A percentile compares a stretch with the other conserved stretches of the same genome.
phyloP scores from a whole-genome alignment of 2,888 invertebrate species.

The Lepetodrilus schrolli region DNA sequence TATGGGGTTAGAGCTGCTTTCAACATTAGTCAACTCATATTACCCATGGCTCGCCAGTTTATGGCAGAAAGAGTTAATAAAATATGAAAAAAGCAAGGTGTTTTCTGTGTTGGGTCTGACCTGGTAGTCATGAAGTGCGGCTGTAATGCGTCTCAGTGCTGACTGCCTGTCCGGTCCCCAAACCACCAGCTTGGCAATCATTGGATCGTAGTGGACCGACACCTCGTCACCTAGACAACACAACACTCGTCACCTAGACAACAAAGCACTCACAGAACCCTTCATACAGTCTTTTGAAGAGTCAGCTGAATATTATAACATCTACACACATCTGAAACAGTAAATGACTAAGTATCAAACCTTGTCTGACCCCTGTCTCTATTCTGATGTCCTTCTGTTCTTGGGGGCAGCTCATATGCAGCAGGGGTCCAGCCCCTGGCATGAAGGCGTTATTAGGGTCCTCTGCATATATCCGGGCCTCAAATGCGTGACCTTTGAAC shows the following conservation, averaged over 20 bases:
- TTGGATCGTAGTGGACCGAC: conserved; percentile 98
- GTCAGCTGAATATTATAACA: no score
- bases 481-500: conserved; percentile 91
- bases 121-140: conserved; percentile 87
- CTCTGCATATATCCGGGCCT: conserved; percentile 97
- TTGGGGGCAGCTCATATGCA: conserved; percentile 84
- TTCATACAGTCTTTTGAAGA: no score
- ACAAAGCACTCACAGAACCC: no score
- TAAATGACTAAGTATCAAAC: no score
- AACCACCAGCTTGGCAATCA: conserved; percentile 98
- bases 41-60: no score
- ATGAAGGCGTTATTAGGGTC: conserved; percentile 85
- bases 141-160: conserved; percentile 86
- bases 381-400: conserved; percentile 81
- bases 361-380: conserved; percentile 83
- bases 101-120: no score
- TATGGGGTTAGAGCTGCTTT: no score
- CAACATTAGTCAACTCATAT: no score
- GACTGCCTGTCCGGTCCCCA: conserved; percentile 90
- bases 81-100: not conserved
- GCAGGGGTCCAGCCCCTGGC: conserved; percentile 92
- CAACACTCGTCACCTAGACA: not conserved
- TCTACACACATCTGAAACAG: no score
- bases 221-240: conserved; percentile 96
- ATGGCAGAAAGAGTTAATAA: not conserved